phyloP scores from a whole-genome alignment of 2,888 invertebrate genomes.

The Trachelus iudaicus region DNA sequence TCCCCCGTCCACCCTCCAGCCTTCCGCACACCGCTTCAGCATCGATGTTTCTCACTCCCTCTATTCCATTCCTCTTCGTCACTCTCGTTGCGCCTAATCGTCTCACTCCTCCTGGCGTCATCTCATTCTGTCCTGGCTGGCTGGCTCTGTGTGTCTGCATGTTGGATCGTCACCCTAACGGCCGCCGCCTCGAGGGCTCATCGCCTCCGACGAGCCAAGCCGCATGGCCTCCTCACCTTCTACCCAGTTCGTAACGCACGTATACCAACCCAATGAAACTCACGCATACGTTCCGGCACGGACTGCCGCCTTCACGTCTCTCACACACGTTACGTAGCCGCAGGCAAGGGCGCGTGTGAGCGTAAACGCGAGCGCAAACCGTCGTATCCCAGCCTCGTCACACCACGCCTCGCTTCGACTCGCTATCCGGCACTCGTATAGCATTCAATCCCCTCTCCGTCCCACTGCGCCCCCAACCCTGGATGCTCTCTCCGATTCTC shows the following conservation, averaged over 20 bases:
- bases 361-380: slow-evolving; percentile 39
- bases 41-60: slow-evolving; percentile 14
- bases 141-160: neutral
- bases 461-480: neutral
- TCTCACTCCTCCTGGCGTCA: neutral
- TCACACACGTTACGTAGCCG: slow-evolving; percentile 39
- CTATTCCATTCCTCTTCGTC: slow-evolving; percentile 5
- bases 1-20: slow-evolving; percentile 14
- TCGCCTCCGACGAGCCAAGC: slow-evolving; percentile 56
- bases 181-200: slow-evolving; percentile 58
- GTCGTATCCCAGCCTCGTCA: slow-evolving; percentile 17
- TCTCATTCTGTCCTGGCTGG: neutral
- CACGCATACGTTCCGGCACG: slow-evolving; percentile 28
- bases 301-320: slow-evolving; percentile 30
- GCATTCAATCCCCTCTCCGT: neutral
- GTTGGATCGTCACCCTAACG: slow-evolving; percentile 29
- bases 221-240: slow-evolving; percentile 42
- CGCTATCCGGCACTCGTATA: neutral
- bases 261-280: neutral
- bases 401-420: slow-evolving; percentile 15
- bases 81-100: slow-evolving; percentile 12
- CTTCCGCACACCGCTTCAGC: slow-evolving; percentile 20
- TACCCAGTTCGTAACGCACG: slow-evolving; percentile 15
- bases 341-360: slow-evolving; percentile 61
- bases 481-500: neutral